phyloP scores from a whole-genome alignment of 2,888 invertebrate genomes.

The Nephrotoma flavescens region DNA sequence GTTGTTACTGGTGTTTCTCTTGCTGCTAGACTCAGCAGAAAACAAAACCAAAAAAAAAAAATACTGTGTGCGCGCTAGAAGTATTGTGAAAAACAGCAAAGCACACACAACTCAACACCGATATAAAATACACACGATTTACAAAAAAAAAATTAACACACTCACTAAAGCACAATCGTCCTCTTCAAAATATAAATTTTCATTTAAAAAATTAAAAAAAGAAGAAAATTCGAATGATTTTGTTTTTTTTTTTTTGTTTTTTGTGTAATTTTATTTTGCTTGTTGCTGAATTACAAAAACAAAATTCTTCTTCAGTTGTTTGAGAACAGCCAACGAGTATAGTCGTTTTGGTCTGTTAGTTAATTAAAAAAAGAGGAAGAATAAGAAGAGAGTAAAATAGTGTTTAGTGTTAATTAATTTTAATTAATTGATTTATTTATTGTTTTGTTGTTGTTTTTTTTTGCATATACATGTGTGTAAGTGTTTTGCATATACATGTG shows the following conservation, averaged over 20 bases:
- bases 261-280: background rate
- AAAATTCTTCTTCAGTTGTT: constrained; percentile 8
- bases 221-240: constrained; percentile 1
- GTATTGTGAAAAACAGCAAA: background rate
- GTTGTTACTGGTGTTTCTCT: background rate
- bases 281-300: background rate
- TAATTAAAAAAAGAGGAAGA: background rate
- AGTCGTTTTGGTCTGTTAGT: constrained; percentile 1
- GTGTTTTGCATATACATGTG: background rate
- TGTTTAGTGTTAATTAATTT: background rate
- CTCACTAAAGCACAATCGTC: background rate
- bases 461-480: constrained; percentile 2
- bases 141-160: constrained; percentile 1
- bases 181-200: background rate
- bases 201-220: background rate
- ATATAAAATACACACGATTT: background rate
- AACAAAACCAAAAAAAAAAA: background rate
- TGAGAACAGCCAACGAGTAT: constrained; percentile 10
- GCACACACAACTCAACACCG: background rate
- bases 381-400: background rate
- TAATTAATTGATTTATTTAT: background rate
- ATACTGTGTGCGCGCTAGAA: background rate
- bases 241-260: background rate
- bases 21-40: background rate
- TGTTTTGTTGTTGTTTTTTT: background rate